phyloP scores from a whole-genome alignment of 2,113 vertebrate species.

The Dolichallabes microphthalmus region DNA sequence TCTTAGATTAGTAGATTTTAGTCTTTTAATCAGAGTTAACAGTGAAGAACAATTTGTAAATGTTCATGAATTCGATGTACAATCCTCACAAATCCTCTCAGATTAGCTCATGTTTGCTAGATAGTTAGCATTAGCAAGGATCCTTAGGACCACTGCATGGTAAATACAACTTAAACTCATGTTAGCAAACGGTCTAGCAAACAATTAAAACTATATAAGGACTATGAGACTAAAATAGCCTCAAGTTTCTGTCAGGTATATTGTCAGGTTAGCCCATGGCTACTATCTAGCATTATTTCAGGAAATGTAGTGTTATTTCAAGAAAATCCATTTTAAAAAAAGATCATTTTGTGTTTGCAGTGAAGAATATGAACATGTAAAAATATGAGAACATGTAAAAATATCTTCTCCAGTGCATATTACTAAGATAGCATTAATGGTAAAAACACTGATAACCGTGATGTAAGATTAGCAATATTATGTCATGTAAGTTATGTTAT shows the following conservation, averaged over 20 bases:
- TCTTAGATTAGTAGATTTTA: too few relatives aligned
- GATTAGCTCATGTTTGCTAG: neutral
- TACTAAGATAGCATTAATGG: neutral
- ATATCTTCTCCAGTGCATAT: too few relatives aligned
- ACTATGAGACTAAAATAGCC: neutral
- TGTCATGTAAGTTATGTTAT: too few relatives aligned
- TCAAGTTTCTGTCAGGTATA: neutral
- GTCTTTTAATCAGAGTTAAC: too few relatives aligned
- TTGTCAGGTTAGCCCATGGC: neutral
- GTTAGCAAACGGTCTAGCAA: neutral
- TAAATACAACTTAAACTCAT: too few relatives aligned
- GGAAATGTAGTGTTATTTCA: neutral
- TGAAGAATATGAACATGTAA: neutral
- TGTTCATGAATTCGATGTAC: neutral
- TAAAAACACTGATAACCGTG: neutral
- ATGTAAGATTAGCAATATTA: too few relatives aligned
- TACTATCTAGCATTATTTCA: neutral
- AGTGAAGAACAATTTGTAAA: too few relatives aligned
- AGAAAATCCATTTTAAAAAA: neutral
- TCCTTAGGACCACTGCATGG: too few relatives aligned
- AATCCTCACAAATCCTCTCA: neutral
- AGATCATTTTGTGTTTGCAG: neutral
- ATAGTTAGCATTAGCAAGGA: too few relatives aligned
- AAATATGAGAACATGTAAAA: neutral
- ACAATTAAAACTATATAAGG: neutral